Evolutionary conservation across 2,888 invertebrate species (phyloP), one percentile per base, ranked within the genome.

Genomic region (Synanthedon vespiformis): DNA sequence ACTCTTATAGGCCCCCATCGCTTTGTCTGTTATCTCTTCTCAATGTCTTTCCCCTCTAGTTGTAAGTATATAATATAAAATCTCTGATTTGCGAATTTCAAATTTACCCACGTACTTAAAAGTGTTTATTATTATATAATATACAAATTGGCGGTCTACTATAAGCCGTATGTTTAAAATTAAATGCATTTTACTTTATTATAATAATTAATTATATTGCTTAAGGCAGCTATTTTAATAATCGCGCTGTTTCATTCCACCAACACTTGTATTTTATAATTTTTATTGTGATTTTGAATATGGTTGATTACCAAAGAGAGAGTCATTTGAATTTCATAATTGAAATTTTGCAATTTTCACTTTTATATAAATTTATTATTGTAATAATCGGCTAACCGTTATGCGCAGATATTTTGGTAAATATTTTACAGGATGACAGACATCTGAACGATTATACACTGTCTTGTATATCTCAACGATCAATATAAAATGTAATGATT

Each of bases 161-260:
- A 67, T 81, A 75, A n/a, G 74, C 68, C 66, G 61, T 75, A 78
- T 75, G 79, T 76, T 82, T 83, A 79, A 79, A 79, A 80, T 83
- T 78, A 72, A 76, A 79, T 78, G 79, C 80, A 80, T 83, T 84
- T 81, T 76, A 72, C 49, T 76, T 72, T 72, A 18, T 72, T 67
- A 72, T 22, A 4, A 34, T 34, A 10, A 34, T 34, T 16, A 34
- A 34, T 34, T 2, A 34, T 34, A 34, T 34, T 34, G 34, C 10
- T 74, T 72, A 81, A 74, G 80, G 85, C 86, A 86, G 86, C 86
- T 85, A 80, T 75, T 72, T 76, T 77, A 74, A 74, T 74, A 69
- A 72, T 77, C 69, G 64, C 73, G 70, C 76, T 67, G 68, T 70
- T 72, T 78, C 80, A 80, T 84, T 83, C 80, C 78, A 79, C 77